These are phyloP conservation scores for Diachasma alloeum DNA, from an alignment of 1,140 invertebrate genomes.

Conservation along the genomic window DNA sequence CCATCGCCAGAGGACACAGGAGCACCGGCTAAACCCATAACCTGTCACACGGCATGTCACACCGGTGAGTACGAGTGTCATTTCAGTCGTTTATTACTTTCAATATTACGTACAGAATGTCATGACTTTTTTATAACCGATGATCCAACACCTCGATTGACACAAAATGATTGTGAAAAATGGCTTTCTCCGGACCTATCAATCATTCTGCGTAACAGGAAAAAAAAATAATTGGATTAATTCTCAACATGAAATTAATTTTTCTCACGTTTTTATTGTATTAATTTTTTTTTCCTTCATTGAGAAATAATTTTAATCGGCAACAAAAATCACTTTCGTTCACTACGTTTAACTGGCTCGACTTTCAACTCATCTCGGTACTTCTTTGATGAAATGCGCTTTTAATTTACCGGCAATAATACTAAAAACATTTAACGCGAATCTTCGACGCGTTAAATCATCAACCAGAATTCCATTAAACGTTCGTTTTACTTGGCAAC, in stretches of 20 bases:
- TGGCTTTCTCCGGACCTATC: neutral
- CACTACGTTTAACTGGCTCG: neutral
- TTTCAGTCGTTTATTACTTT: too few relatives aligned
- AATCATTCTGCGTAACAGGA: too few relatives aligned
- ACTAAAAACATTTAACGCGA: constrained; percentile 38
- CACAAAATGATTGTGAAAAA: neutral
- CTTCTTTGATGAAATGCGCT: constrained; percentile 34
- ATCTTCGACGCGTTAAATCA: constrained; percentile 16
- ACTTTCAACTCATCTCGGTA: constrained; percentile 20
- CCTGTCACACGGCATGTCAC: too few relatives aligned
- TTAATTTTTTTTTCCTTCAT: neutral
- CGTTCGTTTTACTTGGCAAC: constrained; percentile 26
- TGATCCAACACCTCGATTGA: too few relatives aligned
- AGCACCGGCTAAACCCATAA: too few relatives aligned
- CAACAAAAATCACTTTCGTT: constrained; percentile 28
- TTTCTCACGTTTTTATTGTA: neutral
- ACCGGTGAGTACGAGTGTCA: too few relatives aligned
- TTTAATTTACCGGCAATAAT: constrained; percentile 48
- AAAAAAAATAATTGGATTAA: neutral
- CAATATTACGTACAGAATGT: too few relatives aligned
- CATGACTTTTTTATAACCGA: too few relatives aligned
- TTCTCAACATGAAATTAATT: neutral
- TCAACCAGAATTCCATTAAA: constrained; percentile 34
- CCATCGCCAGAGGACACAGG: too few relatives aligned
- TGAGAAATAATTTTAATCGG: neutral